Evolutionary conservation across 2,888 invertebrate genomes (phyloP), one percentile per base, ranked within the genome.

Genomic region (Xylota sylvarum): DNA sequence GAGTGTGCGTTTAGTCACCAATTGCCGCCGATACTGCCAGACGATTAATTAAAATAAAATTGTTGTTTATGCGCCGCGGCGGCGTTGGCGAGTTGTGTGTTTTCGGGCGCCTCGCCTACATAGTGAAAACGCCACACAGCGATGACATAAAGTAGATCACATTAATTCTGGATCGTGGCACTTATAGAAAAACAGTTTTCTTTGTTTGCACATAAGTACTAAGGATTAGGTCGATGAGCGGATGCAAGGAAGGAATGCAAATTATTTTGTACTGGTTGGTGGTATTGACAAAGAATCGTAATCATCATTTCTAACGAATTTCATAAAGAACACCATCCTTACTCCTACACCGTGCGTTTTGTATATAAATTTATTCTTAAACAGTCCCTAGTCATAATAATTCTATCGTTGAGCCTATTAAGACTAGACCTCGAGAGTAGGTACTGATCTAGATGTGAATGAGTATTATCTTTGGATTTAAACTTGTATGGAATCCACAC

Each of bases 21-120:
- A 65, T 73, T 72, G 72, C 55, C 56, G 56, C 64, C 56, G 70
- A 72, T 72, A 64, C 30, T 72, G 72, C 35, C 79, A 80, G 72
- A 73, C 72, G 72, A 80, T 72, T 73, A 80, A 80, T 80, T 80
- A 73, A 80, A 72, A 73, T 73, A 48, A 79, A 72, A 72, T 65
- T 80, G 56, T 65, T 80, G 56, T 56, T 79, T 72, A 72, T 72
- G 55, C 50, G 37, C 10, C 10, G 35, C 17, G 23, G 23, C 23
- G 12, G 43, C 19, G 30, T 27, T 77, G 77, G 56, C 19, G 35
- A 52, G 69, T 17, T 67, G 50, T 77, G 14, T 40, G 35, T 52
- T 50, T 40, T 79, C n/a, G 19, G 6, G 40, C 50, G 50, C 65
- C 23, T 23, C 23, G 72, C 70, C 69, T 60, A 46, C 46, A 70